Base-by-base conservation (phyloP, 2,888 invertebrate genomes). In the Malachius bipustulatus region DNA sequence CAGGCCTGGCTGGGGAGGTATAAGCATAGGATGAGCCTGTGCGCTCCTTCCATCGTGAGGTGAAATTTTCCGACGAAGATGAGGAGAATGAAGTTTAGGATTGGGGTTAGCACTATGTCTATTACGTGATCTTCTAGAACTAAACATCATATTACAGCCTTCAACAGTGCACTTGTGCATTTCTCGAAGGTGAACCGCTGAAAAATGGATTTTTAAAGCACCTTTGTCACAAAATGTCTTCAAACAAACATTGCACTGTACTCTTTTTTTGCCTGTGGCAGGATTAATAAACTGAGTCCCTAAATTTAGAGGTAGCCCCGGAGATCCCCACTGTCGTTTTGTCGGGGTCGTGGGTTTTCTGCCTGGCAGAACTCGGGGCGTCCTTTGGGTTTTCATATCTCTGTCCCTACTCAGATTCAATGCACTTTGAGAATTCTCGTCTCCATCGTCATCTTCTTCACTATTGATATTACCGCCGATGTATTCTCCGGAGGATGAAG, bases 211-310 rank as follows among this genome's bases (percentile, higher is more conserved):
- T 66, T 98, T 98, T 14, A 98, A 70, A 1, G 98, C 98, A 41
- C 97, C 98, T 67, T 98, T 98, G 69, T 98, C 98, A 71, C 98
- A 98, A 67, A 98, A 98, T 10, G 97, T 97, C 67, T 98, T 98
- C 41, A 94, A 68, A 60, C 98, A 98, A 27, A 94, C 93, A 53
- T 94, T 91, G 64, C 98, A 99, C 60, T 96, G 90, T 2, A 97
- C 96, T 44, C 97, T 75, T 58, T 94, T 94, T 64, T 97, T 97
- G 0, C 90, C 90, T 1, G 90, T 90, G 1, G 87, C 79, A 1
- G 90, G 90, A 56, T 90, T 91, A 16, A 90, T 88, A 46, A 89
- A 85, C 48, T 89, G 85, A 0, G 89, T 88, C 8, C 89, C 88
- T 42, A 87, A 65, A 50, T 87, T 87, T 2, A 83, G 69, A 1